Conservation (phyloP, 2,113 vertebrate genomes). For the Petromus typicus region DNA sequence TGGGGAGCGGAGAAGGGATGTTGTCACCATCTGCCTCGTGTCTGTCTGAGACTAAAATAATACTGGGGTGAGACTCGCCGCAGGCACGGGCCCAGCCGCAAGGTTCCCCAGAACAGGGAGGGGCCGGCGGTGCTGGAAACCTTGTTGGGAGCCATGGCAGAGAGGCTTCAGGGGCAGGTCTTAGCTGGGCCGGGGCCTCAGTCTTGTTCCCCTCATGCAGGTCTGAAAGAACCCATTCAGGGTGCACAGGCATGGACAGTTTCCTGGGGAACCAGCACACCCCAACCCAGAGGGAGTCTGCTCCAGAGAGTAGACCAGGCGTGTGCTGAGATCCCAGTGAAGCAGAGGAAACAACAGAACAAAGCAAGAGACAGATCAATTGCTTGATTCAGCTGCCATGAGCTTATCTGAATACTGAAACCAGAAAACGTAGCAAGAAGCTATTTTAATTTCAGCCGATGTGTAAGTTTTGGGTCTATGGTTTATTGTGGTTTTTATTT, state of each 20-base stretch:
- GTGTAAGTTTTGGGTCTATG: conserved; percentile 72
- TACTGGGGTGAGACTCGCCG: conserved; percentile 85
- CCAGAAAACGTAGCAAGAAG: conserved; percentile 79
- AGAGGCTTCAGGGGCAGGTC: conserved; percentile 28
- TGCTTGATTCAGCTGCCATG: conserved; percentile 73
- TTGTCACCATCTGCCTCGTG: conserved; percentile 88
- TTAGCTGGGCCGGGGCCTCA: not conserved
- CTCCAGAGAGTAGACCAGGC: not conserved
- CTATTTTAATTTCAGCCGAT: conserved; percentile 83
- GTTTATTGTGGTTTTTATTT: conserved; percentile 77
- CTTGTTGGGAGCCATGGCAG: conserved; percentile 80
- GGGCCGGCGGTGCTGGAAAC: conserved; percentile 79
- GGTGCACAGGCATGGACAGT: not conserved
- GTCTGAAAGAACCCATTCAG: not conserved
- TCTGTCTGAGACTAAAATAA: conserved; percentile 86
- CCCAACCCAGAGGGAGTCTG: not conserved
- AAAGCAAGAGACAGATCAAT: conserved; percentile 65
- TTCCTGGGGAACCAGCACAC: not conserved
- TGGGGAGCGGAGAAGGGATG: conserved; percentile 84
- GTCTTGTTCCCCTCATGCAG: not conserved
- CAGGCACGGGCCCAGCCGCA: conserved; percentile 84
- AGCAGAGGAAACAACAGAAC: conserved; percentile 46
- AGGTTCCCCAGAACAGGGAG: conserved; percentile 86
- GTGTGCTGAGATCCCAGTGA: conserved; percentile 25
- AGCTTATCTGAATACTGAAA: conserved; percentile 76